A percentile compares a stretch with the other conserved stretches of the same genome.
Conservation (phyloP, 2,113 vertebrate genomes). For the Brachypodius melanocephalos region DNA sequence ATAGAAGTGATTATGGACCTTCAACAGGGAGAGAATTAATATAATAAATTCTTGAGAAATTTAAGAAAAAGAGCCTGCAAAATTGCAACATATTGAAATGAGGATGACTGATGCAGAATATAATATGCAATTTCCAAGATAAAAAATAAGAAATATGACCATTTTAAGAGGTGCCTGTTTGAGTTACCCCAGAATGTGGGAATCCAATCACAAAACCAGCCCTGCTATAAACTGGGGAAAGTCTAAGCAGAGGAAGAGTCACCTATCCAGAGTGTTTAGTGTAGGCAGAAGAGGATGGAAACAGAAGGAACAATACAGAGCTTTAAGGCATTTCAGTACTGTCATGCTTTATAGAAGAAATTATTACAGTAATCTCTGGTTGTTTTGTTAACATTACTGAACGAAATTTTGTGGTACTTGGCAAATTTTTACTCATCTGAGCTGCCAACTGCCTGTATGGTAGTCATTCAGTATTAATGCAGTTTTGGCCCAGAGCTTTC, state of each 20-base stretch:
- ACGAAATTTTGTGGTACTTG: neutral
- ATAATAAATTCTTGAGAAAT: neutral
- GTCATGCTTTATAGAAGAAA: neutral
- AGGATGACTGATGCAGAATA: neutral
- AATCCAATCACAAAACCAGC: neutral
- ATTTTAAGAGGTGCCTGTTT: neutral
- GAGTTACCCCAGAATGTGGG: neutral
- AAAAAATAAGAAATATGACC: neutral
- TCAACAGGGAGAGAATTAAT: neutral
- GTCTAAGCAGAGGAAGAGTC: neutral
- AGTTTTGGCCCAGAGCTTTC: neutral
- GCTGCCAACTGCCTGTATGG: neutral
- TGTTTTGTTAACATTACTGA: neutral
- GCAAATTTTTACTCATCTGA: neutral
- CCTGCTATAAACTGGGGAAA: neutral
- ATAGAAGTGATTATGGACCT: neutral
- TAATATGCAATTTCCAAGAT: neutral
- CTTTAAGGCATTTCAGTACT: neutral
- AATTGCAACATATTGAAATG: neutral
- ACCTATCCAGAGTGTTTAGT: neutral
- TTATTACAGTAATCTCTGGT: neutral
- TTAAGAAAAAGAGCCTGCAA: neutral
- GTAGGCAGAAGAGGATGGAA: neutral
- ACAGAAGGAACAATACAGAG: neutral
- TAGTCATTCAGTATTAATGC: neutral